A percentile compares a stretch with the other conserved stretches of the same genome.
phyloP scores from a whole-genome alignment of 2,888 invertebrate species.

The Acleris holmiana region DNA sequence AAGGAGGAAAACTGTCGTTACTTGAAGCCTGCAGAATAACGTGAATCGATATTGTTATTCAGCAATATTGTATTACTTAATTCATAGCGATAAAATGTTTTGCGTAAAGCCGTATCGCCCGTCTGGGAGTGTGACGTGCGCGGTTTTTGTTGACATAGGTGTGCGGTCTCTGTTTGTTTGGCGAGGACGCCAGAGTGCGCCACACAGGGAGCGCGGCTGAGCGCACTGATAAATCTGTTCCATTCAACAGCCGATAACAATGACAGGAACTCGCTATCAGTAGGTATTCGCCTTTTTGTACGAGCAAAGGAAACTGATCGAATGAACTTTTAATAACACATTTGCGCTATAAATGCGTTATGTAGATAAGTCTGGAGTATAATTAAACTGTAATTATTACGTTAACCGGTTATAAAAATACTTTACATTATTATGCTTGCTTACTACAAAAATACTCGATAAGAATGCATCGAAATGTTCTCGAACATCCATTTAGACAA shows the following conservation, averaged over 20 bases:
- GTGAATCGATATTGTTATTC: conserved; percentile 1
- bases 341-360: conserved; percentile 20
- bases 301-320: conserved; percentile 24
- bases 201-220: background rate
- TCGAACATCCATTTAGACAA: background rate
- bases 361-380: conserved; percentile 1
- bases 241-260: conserved; percentile 35
- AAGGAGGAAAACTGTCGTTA: too few relatives aligned
- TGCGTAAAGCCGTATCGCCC: conserved; percentile 10
- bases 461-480: too few relatives aligned
- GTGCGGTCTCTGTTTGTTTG: conserved; percentile 32
- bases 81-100: background rate
- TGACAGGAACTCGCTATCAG: conserved; percentile 37
- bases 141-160: conserved; percentile 30
- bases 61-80: conserved; percentile 6
- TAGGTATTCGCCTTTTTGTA: conserved; percentile 28
- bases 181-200: conserved; percentile 31
- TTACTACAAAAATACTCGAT: background rate
- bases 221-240: conserved; percentile 24
- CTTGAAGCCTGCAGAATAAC: background rate
- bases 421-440: conserved; percentile 1
- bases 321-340: conserved; percentile 31
- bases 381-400: conserved; percentile 5
- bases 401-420: conserved; percentile 6
- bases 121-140: conserved; percentile 21